These are phyloP conservation scores for Neogale vison DNA, from an alignment of 2,113 vertebrate species.

Conservation along the genomic window DNA sequence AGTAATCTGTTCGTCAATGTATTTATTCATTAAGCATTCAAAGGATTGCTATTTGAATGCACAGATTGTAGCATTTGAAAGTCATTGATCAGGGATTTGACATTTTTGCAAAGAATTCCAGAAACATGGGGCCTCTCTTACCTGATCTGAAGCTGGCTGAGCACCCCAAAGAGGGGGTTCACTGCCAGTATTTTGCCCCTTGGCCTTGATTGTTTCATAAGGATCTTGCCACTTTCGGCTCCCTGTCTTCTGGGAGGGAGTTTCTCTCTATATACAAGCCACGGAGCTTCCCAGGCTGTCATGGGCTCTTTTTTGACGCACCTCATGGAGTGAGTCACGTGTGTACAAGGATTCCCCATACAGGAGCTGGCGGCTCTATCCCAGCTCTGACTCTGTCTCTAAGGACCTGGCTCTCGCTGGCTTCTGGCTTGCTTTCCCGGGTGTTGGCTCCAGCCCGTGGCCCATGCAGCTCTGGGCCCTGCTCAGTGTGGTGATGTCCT, in stretches of 20 bases:
- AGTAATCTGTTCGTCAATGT: neutral
- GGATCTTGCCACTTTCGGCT: neutral
- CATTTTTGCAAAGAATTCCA: neutral
- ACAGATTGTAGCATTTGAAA: neutral
- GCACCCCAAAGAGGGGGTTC: neutral
- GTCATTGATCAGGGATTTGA: neutral
- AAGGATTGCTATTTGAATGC: neutral
- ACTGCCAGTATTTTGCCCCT: rapidly evolving
- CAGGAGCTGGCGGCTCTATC: neutral
- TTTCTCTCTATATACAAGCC: neutral
- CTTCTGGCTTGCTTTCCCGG: rapidly evolving
- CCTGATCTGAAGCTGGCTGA: neutral
- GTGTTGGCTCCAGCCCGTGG: neutral
- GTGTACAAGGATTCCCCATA: rapidly evolving
- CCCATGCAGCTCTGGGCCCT: neutral
- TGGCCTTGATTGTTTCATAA: too few species aligned
- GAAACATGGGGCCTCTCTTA: neutral
- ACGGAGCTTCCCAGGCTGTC: rapidly evolving
- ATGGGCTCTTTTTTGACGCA: rapidly evolving
- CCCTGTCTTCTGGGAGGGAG: neutral
- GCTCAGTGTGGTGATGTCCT: rapidly evolving
- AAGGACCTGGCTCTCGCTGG: neutral
- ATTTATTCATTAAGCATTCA: neutral
- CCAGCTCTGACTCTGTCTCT: neutral
- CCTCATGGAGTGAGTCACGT: rapidly evolving